Base-by-base conservation (phyloP, 1,140 invertebrate genomes). In the Pinna nobilis region DNA sequence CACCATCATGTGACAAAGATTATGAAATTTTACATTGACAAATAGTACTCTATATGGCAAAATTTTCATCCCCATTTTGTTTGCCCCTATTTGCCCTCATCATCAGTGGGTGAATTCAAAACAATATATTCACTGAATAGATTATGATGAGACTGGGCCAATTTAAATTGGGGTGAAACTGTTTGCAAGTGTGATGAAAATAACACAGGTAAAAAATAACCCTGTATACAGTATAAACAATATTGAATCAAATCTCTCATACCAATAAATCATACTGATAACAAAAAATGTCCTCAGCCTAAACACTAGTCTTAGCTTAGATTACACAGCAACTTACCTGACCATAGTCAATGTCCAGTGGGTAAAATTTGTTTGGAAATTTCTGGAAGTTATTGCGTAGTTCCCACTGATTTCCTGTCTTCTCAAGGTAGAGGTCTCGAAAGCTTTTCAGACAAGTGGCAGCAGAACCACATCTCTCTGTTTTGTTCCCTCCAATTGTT, bases 281-380 rank as follows among this genome's bases (percentile, higher is more conserved):
- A 11, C 39, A 9, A 44, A 44, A 44, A 44, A 44, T 44, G 39
- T 44, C n/a, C 39, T n/a, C n/a, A 44, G 9, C 39, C n/a, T 44
- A 11, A n/a, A 11, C n/a, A 44, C 39, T 44, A 44, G 9, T n/a
- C n/a, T n/a, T n/a, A 47, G 2, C 20, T 2, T 20, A 15, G 2
- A 3, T 47, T 47, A 15, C 30, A 1, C 0, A 23, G 41, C n/a
- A 47, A 50, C 74, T 63, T 72, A 89, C 91, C 49, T 92, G 91
- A 1, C 93, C 93, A 88, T 97, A 96, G 87, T 98, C 96, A 77
- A 99, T 91, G 73, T 99, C 97, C 37, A 99, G 90, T 0, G 96
- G 95, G 87, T 94, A 96, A 91, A 97, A 95, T 59, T 90, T 91
- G n/a, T 93, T 93, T 3, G 95, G 93, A 33, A 94, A 87, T 91